Evolutionary conservation across 2,888 invertebrate species (phyloP).

Genomic region (Xestia sexstrigata): DNA sequence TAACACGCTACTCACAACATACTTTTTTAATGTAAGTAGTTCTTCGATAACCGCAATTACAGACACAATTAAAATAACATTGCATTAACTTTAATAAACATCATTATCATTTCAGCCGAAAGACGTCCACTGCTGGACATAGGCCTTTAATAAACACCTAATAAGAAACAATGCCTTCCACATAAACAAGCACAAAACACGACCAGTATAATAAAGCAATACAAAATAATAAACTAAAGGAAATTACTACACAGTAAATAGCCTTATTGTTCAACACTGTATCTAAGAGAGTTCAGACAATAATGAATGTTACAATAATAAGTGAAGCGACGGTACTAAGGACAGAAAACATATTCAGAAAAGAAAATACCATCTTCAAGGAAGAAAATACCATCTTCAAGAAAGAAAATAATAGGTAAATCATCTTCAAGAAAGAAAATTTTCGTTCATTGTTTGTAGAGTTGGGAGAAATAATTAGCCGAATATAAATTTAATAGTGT

Average conservation of each 20-base stretch:
- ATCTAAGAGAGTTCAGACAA: not conserved
- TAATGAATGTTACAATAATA: not conserved
- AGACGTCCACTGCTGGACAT: too few relatives aligned
- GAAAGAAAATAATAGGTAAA: not conserved
- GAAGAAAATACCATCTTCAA: conserved; percentile 7
- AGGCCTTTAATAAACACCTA: conserved; percentile 11
- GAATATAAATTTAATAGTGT: too few relatives aligned
- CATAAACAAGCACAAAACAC: conserved; percentile 9
- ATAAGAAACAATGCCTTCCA: conserved; percentile 6
- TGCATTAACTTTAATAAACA: not conserved
- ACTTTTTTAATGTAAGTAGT: too few relatives aligned
- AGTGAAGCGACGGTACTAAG: not conserved
- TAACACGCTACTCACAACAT: not conserved
- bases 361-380: conserved; percentile 7
- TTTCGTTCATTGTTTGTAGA: too few relatives aligned
- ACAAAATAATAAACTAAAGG: not conserved
- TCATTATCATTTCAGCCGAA: too few relatives aligned
- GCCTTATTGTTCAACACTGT: not conserved
- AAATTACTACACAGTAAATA: not conserved
- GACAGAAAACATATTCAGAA: conserved; percentile 12
- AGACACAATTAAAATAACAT: too few relatives aligned
- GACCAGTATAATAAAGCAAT: not conserved
- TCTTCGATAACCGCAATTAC: too few relatives aligned
- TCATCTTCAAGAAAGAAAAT: conserved; percentile 9
- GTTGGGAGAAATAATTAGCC: too few relatives aligned